Evolutionary conservation across 1,140 invertebrate genomes (phyloP), one percentile per base, ranked within the genome.

Genomic region (Heliconius hermathena): DNA sequence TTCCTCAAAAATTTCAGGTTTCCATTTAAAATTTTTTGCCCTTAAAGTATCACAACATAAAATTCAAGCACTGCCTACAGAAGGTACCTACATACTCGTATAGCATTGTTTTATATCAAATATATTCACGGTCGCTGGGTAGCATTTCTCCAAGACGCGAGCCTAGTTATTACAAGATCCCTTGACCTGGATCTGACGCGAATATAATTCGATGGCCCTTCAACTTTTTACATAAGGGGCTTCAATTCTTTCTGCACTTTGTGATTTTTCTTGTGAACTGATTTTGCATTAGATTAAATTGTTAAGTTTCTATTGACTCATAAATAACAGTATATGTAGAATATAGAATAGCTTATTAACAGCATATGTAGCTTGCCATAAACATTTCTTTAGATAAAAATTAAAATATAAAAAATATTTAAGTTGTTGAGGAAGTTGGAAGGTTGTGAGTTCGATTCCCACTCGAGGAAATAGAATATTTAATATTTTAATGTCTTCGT

Each of bases 171-270:
- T 46, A 75, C 74, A 71, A 81, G 79, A 79, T 76, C 78, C 71
- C 88, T 89, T 83, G 87, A 88, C 89, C 87, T 79, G 83, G 70
- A 84, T 90, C 71, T 73, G 78, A 77, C 78, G 66, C 80, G 80
- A 81, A 84, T 74, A 83, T 81, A 82, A 84, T 84, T 85, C 84
- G 83, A 88, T 82, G 83, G 83, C 85, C 82, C 89, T 89, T 71
- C 81, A 81, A 33, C 71, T 76, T 80, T 80, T 80, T 57, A 73
- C 49, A 72, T 75, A 29, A 80, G 74, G 54, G 79, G 71, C 79
- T 73, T 54, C 41, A 70, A 73, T 46, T 49, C 60, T 29, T 66
- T 26, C 60, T 66, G 22, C 13, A 66, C 22, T 66, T 66, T 66
- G 26, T n/a, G 29, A 26, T 29, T 66, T 29, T 29, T 66, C 60